Evolutionary conservation across 2,113 vertebrate species (phyloP).

Genomic region (Sceloporus undulatus): DNA sequence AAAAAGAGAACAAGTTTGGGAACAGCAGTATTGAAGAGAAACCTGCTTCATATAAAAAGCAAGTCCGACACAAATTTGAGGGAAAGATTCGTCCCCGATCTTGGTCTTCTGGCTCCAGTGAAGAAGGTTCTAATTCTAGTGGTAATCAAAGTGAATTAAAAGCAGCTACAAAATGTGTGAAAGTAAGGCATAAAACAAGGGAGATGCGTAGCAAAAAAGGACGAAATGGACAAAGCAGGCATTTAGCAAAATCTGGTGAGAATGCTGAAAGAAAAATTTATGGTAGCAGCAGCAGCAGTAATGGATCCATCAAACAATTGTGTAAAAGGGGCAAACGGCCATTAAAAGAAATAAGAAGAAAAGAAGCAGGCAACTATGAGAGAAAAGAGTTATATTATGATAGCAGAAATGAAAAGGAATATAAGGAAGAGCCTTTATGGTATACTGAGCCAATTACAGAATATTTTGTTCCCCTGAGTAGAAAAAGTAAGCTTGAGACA

Average conservation of each 20-base stretch:
- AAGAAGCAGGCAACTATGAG: conserved; percentile 82
- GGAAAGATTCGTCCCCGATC: conserved; percentile 92
- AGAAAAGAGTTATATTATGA: conserved; percentile 83
- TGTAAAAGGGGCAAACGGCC: conserved; percentile 91
- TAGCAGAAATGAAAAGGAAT: conserved; percentile 87
- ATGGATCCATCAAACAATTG: conserved; percentile 83
- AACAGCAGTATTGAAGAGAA: conserved; percentile 78
- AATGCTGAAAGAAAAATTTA: conserved; percentile 82
- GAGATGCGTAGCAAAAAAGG: conserved; percentile 88
- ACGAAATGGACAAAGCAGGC: conserved; percentile 86
- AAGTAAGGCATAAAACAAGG: conserved; percentile 91
- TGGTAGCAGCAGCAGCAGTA: conserved; percentile 75
- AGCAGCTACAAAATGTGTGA: conserved; percentile 84
- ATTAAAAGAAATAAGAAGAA: conserved; percentile 86
- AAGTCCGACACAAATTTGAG: conserved; percentile 86
- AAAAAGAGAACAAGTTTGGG: conserved; percentile 89
- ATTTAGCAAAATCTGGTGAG: conserved; percentile 83
- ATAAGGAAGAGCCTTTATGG: conserved; percentile 97
- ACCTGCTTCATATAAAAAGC: conserved; percentile 83
- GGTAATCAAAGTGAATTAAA: conserved; percentile 89
- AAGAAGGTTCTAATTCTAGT: conserved; percentile 95
- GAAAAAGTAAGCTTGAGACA: conserved; percentile 96
- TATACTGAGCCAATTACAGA: conserved; percentile 97
- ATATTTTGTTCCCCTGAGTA: conserved; percentile 93
- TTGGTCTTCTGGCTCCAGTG: conserved; percentile 97